Evolutionary conservation across 2,888 invertebrate genomes (phyloP).

Genomic region (Hanleya hanleyi): DNA sequence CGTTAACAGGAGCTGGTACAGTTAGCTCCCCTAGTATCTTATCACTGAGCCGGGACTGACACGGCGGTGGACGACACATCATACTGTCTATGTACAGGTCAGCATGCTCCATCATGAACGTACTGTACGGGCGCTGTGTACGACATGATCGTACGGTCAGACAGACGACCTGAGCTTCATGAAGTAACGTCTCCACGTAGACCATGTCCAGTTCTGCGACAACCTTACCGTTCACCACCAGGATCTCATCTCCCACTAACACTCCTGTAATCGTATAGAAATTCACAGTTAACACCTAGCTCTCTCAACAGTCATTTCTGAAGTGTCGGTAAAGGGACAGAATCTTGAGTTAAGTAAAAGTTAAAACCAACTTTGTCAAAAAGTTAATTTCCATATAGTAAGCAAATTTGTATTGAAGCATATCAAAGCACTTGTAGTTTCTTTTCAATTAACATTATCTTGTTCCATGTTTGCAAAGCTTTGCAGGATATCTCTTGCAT

Average conservation of each 20-base stretch:
- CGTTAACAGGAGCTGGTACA: constrained; percentile 86
- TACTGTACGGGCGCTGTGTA: constrained; percentile 78
- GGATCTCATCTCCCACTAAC: constrained; percentile 98
- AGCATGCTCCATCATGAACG: constrained; percentile 81
- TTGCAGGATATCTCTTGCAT: no score
- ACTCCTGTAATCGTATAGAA: constrained; percentile 83
- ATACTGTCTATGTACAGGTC: constrained; percentile 96
- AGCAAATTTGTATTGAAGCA: no score
- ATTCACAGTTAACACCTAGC: no score
- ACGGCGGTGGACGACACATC: constrained; percentile 96
- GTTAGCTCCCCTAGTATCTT: constrained; percentile 92
- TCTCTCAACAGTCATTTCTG: no score
- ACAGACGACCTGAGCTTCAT: constrained; percentile 93
- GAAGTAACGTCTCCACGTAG: constrained; percentile 96
- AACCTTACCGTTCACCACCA: constrained; percentile 98
- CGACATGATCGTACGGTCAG: constrained; percentile 97
- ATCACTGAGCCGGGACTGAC: constrained; percentile 80
- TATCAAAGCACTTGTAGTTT: no score
- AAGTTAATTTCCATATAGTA: no score
- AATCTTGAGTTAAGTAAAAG: no score
- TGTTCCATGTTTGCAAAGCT: no score
- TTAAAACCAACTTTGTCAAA: no score
- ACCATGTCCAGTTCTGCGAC: constrained; percentile 99
- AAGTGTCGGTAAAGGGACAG: no score
- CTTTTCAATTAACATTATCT: no score